phyloP scores from a whole-genome alignment of 2,113 vertebrate genomes.

The Corydoras maculifer region DNA sequence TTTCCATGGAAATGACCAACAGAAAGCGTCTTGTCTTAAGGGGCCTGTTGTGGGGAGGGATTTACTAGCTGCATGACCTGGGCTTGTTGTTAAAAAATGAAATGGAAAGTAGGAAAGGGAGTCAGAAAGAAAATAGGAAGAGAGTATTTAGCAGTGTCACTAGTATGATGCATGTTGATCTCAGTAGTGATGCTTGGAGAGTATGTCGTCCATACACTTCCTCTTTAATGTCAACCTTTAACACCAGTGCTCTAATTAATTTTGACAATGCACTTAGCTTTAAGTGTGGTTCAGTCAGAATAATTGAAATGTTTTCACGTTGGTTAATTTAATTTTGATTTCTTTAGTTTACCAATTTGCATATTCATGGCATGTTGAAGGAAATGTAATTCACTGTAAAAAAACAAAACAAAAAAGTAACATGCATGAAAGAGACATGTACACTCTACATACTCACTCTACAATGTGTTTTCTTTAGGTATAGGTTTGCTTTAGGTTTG shows the following conservation, averaged over 20 bases:
- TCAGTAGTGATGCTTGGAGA: constrained; percentile 31
- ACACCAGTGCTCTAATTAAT: not conserved
- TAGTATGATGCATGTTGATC: constrained; percentile 20
- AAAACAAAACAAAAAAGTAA: too few species aligned
- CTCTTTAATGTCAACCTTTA: constrained; percentile 7
- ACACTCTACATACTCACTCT: not conserved
- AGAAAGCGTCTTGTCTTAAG: constrained; percentile 74
- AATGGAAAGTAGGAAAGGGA: constrained; percentile 51
- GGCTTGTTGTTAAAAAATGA: constrained; percentile 45
- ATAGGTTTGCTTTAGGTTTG: too few species aligned
- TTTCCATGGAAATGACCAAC: constrained; percentile 71
- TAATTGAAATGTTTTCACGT: not conserved
- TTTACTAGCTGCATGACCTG: constrained; percentile 45
- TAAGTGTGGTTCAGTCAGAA: not conserved
- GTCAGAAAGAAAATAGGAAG: too few species aligned
- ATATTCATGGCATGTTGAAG: too few species aligned
- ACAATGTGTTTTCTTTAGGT: too few species aligned
- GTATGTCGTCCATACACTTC: constrained; percentile 34
- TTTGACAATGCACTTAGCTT: not conserved
- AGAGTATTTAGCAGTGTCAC: constrained; percentile 51
- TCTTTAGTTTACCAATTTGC: too few species aligned
- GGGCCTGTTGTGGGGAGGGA: constrained; percentile 64
- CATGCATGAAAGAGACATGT: not conserved
- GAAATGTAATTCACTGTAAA: too few species aligned
- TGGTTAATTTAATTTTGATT: too few species aligned